Conservation (phyloP, 2,113 vertebrate species). For the Melanerpes formicivorus region DNA sequence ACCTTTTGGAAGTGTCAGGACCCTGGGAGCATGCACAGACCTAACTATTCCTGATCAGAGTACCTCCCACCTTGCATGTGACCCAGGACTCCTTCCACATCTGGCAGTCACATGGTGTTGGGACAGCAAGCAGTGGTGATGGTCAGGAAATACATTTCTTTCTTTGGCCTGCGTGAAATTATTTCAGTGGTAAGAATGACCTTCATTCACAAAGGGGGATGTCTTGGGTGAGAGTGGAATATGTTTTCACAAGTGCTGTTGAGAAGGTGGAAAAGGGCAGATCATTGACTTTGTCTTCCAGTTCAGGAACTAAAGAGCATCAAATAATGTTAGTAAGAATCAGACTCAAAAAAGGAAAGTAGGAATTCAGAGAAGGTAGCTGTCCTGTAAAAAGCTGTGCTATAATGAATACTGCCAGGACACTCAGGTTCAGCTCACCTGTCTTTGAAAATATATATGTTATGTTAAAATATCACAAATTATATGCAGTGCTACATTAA, state of each 20-base stretch:
- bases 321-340: not conserved
- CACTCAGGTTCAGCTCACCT: not conserved
- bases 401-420: not conserved
- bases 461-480: not conserved
- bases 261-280: not conserved
- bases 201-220: not conserved
- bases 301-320: not conserved
- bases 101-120: not conserved
- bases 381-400: not conserved
- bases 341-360: not conserved
- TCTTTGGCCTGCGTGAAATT: not conserved
- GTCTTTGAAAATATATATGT: not conserved
- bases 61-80: fast-evolving
- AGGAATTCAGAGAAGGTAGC: not conserved
- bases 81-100: fast-evolving
- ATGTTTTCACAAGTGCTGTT: fast-evolving
- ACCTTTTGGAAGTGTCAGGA: not conserved
- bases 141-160: not conserved
- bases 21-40: not conserved
- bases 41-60: too few relatives aligned
- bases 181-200: not conserved
- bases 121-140: fast-evolving
- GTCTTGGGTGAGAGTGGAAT: fast-evolving
- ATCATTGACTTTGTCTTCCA: not conserved
- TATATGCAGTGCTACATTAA: not conserved